Evolutionary conservation across 2,113 vertebrate genomes (phyloP).

Genomic region (Tiliqua scincoides): DNA sequence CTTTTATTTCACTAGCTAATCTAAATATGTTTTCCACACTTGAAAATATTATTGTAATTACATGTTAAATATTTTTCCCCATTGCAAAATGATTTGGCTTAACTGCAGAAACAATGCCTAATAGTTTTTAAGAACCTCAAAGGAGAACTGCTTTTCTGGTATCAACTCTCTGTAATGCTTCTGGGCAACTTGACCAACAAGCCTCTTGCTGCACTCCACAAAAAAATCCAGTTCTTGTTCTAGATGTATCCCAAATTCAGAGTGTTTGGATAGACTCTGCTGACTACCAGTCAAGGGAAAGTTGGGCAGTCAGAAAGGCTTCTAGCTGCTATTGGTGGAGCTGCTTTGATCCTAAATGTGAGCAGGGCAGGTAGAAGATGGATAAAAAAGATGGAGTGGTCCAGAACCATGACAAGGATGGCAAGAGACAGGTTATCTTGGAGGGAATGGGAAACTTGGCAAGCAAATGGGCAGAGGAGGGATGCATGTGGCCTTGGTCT

Average conservation of each 20-base stretch:
- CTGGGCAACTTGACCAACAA: neutral
- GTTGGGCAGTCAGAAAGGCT: neutral
- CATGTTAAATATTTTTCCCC: conserved; percentile 25
- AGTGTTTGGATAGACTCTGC: neutral
- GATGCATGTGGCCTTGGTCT: too few relatives aligned
- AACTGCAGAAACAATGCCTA: too few relatives aligned
- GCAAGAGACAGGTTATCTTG: neutral
- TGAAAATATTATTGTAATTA: neutral
- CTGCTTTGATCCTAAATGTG: neutral
- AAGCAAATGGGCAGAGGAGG: neutral
- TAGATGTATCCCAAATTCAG: neutral
- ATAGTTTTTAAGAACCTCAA: too few relatives aligned
- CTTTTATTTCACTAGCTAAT: conserved; percentile 4
- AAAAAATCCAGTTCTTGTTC: neutral
- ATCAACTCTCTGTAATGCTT: neutral
- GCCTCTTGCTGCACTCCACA: neutral
- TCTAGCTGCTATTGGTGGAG: neutral
- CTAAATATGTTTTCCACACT: neutral
- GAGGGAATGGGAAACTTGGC: neutral
- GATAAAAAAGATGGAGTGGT: neutral
- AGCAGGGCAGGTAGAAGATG: neutral
- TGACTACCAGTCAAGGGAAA: neutral
- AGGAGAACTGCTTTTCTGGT: conserved; percentile 13
- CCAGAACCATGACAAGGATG: neutral
- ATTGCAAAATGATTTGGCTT: too few relatives aligned